Conservation (phyloP, 1,140 invertebrate species). For the Tetramorium parvispinum region DNA sequence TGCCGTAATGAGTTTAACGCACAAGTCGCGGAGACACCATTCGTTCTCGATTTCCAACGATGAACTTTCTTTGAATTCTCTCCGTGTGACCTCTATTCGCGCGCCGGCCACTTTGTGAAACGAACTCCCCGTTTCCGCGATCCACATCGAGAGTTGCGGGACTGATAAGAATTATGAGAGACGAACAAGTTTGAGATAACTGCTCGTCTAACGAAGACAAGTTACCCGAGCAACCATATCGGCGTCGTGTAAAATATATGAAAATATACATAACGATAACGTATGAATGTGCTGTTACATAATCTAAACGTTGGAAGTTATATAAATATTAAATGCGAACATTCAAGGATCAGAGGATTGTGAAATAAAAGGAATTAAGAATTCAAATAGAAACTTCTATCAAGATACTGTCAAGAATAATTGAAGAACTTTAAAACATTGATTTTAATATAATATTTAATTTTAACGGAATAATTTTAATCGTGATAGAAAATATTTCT, state of each 20-base stretch:
- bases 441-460: background rate
- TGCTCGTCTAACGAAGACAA: conserved; percentile 23
- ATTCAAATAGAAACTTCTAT: background rate
- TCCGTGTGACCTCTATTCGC: conserved; percentile 62
- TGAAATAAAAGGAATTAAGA: background rate
- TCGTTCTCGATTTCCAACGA: conserved; percentile 53
- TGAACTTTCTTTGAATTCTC: conserved; percentile 65
- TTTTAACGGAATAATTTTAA: background rate
- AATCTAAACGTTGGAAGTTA: background rate
- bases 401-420: background rate
- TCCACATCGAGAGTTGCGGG: conserved; percentile 40
- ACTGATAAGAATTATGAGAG: conserved; percentile 54
- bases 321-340: background rate
- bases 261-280: conserved; percentile 11
- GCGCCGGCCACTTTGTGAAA: conserved; percentile 56
- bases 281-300: background rate
- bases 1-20: conserved; percentile 67
- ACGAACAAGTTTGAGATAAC: conserved; percentile 38
- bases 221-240: background rate
- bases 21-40: conserved; percentile 60
- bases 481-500: background rate
- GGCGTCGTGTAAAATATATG: background rate
- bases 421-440: background rate
- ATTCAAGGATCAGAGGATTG: background rate
- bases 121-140: conserved; percentile 49